phyloP scores from a whole-genome alignment of 2,113 vertebrate species.

The Gymnocephalus cernua region DNA sequence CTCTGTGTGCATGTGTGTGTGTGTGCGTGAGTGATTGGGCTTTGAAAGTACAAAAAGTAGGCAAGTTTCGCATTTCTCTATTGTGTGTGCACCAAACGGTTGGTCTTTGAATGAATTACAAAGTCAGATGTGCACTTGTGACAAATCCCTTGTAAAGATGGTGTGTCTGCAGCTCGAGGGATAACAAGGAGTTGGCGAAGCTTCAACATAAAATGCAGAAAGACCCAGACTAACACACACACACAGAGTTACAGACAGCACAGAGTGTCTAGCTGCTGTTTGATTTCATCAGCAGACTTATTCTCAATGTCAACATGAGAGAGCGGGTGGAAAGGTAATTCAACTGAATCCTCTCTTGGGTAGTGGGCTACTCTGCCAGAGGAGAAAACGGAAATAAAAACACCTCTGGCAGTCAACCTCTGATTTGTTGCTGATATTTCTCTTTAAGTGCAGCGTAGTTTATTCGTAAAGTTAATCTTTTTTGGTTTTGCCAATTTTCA shows the following conservation, averaged over 20 bases:
- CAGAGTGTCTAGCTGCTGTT: constrained; percentile 31
- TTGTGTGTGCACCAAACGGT: constrained; percentile 11
- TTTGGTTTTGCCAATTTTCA: constrained; percentile 20
- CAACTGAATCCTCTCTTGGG: constrained; percentile 29
- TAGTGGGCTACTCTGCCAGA: constrained; percentile 14
- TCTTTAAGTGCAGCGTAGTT: neutral
- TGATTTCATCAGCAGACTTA: constrained; percentile 57
- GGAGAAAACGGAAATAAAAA: constrained; percentile 4
- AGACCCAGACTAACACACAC: constrained; percentile 6
- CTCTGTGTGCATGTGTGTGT: constrained; percentile 21
- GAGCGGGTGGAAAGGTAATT: constrained; percentile 51
- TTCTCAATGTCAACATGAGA: constrained; percentile 48
- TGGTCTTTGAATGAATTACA: constrained; percentile 63
- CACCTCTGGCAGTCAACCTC: constrained; percentile 2
- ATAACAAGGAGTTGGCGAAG: constrained; percentile 63
- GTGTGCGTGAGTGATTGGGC: constrained; percentile 29
- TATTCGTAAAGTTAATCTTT: neutral
- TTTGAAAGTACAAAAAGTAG: constrained; percentile 58
- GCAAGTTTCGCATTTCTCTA: constrained; percentile 20
- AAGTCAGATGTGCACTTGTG: constrained; percentile 71
- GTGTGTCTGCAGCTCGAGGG: constrained; percentile 49
- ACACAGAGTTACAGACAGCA: neutral
- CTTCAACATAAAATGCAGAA: constrained; percentile 19
- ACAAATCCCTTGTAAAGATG: constrained; percentile 69
- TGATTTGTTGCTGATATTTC: constrained; percentile 11